A percentile compares a stretch with the other conserved stretches of the same genome.
Conservation (phyloP, 2,888 invertebrate species). For the Leucozona laternaria region DNA sequence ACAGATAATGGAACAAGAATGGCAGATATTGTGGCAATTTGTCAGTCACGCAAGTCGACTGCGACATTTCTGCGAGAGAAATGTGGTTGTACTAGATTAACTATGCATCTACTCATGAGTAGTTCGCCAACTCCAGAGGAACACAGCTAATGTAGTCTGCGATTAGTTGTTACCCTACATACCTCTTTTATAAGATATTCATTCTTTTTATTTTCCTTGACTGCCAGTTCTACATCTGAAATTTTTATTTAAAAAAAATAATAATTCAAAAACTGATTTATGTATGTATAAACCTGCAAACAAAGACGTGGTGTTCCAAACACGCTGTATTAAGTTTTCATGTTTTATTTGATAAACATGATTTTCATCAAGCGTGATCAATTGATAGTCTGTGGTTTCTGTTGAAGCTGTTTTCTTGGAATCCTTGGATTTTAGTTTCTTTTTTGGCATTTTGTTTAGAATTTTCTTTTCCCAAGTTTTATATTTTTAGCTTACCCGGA, state of each 20-base stretch:
- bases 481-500: no score
- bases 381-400: slow-evolving; percentile 36
- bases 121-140: no score
- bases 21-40: no score
- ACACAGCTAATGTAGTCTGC: no score
- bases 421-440: not conserved
- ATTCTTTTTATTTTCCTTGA: slow-evolving; percentile 47
- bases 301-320: slow-evolving; percentile 73
- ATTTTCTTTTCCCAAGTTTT: no score
- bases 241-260: not conserved
- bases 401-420: not conserved
- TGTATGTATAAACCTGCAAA: slow-evolving; percentile 76
- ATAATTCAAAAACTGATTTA: not conserved
- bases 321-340: slow-evolving; percentile 61
- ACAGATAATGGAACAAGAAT: no score
- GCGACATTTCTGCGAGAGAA: no score
- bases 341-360: slow-evolving; percentile 40
- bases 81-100: no score
- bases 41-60: no score
- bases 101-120: no score
- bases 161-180: no score
- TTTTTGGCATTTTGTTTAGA: slow-evolving; percentile 8
- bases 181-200: slow-evolving; percentile 42
- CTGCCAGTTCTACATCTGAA: slow-evolving; percentile 71
- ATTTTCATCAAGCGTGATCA: slow-evolving; percentile 77